Evolutionary conservation across 2,113 vertebrate species (phyloP), one percentile per base, ranked within the genome.

Genomic region (Rhinolophus sinicus): DNA sequence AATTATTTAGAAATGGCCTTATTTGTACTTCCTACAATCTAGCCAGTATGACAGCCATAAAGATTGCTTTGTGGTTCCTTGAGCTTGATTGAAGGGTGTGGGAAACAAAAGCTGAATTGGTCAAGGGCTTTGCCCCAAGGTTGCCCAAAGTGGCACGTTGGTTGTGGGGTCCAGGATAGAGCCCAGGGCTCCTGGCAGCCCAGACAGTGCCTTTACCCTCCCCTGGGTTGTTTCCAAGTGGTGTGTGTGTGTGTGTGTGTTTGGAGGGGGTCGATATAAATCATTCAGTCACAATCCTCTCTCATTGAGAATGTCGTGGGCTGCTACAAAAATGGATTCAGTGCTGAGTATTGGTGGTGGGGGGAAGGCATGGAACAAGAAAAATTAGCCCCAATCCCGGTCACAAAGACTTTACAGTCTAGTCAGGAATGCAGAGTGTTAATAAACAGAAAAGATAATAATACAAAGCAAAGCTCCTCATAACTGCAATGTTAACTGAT

Each of bases 1-100:
- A 64, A 92, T 84, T 80, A 91, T 91, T 96, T 97, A 91, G 93
- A 89, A 94, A 96, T 3, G 0, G 73, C 44, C 96, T 96, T 91
- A 76, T 96, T 93, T 97, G 93, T 87, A 85, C 77, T 96, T 84
- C 65, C 40, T 72, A 67, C 62, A 96, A 60, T 75, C 78, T 81
- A 58, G 56, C 62, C 56, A 88, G 44, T 60, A 56, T 16, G 40
- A 92, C 73, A 78, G 72, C 69, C 91, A 93, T 97, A 96, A 97
- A 96, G 85, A 94, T 93, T 92, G 88, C 62, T 75, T 83, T 93
- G 83, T 83, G 85, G 58, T 62, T 86, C 82, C 77, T 86, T 91
- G 85, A 60, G 77, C 70, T 75, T 75, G 81, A 92, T 33, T 86
- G 85, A 84, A 95, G 83, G 93, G 97, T 76, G 73, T 94, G 80